Evolutionary conservation across 2,797 vertebrate species (phyloP).

Genomic region (Pitangus sulphuratus): DNA sequence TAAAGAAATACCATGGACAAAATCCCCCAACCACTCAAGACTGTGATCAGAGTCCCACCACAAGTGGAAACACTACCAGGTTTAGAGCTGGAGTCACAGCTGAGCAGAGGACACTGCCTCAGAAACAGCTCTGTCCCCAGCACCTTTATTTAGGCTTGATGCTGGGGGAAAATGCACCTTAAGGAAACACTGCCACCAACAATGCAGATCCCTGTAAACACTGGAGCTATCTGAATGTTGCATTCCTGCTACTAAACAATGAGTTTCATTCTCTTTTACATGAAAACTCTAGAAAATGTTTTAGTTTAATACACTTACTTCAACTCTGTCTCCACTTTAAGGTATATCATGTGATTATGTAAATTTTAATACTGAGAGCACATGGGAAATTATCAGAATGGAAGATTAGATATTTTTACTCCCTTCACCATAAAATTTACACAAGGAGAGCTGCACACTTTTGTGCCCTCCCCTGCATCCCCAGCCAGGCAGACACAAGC

Average conservation of each 20-base stretch:
- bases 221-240: background rate
- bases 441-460: background rate
- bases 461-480: background rate
- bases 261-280: background rate
- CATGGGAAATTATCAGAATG: background rate
- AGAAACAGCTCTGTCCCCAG: background rate
- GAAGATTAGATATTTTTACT: background rate
- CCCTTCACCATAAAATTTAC: background rate
- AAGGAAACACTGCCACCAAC: background rate
- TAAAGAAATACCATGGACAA: background rate
- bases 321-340: background rate
- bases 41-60: background rate
- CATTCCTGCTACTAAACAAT: background rate
- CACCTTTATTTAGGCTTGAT: background rate
- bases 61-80: background rate
- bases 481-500: background rate
- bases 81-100: background rate
- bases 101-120: background rate
- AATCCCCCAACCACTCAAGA: background rate
- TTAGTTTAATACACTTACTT: background rate
- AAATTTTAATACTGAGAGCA: background rate
- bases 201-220: background rate
- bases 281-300: background rate
- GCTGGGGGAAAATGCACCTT: background rate
- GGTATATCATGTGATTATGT: accelerated